These are phyloP conservation scores for Drosophila grimshawi DNA, from an alignment of 1,140 invertebrate genomes.

Conservation along the genomic window DNA sequence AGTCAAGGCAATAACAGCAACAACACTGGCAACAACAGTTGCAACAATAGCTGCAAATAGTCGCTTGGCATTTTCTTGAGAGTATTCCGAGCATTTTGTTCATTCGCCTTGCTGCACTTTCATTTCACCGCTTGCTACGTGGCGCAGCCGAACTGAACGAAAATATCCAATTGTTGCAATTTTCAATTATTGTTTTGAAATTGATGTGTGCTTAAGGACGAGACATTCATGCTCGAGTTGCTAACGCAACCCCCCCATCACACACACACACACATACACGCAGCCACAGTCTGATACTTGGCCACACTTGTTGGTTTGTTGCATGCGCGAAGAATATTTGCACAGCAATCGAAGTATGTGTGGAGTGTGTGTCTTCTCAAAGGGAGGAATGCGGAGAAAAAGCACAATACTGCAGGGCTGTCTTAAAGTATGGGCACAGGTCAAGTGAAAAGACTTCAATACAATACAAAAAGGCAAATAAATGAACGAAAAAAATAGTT, in stretches of 20 bases:
- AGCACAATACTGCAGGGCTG: neutral
- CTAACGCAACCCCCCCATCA: slow-evolving; percentile 11
- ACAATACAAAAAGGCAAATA: slow-evolving; percentile 7
- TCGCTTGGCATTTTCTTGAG: slow-evolving; percentile 35
- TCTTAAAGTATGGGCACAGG: slow-evolving; percentile 15
- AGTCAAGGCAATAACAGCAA: slow-evolving; percentile 15
- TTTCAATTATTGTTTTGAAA: slow-evolving; percentile 70
- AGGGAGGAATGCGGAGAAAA: too few relatives aligned
- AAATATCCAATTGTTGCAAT: slow-evolving; percentile 63
- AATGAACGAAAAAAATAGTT: slow-evolving; percentile 16
- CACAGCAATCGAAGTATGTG: slow-evolving; percentile 56
- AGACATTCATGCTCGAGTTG: slow-evolving; percentile 63
- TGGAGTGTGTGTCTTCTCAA: slow-evolving; percentile 25
- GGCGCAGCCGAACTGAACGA: slow-evolving; percentile 43
- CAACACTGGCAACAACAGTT: slow-evolving; percentile 7
- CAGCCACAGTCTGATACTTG: slow-evolving; percentile 22
- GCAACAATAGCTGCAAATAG: slow-evolving; percentile 31
- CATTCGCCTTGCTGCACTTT: slow-evolving; percentile 30
- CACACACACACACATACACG: slow-evolving; percentile 4
- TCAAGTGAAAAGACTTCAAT: slow-evolving; percentile 19
- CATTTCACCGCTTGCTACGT: slow-evolving; percentile 36
- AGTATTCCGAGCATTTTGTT: slow-evolving; percentile 17
- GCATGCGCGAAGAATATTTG: slow-evolving; percentile 51
- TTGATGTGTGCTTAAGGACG: slow-evolving; percentile 66
- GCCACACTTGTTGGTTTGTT: slow-evolving; percentile 33